Percentiles rank a stretch among this genome's conserved stretches.
Evolutionary conservation across 1,140 invertebrate species (phyloP).

Genomic region (Nomia melanderi): DNA sequence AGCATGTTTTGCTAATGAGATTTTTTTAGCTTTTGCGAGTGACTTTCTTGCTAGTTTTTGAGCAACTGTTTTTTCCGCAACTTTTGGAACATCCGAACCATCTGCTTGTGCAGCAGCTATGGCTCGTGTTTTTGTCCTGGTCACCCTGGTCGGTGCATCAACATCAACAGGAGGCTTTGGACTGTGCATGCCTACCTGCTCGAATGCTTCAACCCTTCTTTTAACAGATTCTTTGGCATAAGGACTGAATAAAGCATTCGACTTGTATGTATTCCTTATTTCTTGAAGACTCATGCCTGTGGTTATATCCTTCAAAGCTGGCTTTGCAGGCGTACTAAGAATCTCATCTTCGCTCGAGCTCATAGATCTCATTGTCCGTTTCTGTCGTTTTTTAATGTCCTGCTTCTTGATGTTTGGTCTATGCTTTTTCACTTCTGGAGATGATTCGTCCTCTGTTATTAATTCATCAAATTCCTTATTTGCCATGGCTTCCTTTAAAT

Average conservation of each 20-base stretch:
- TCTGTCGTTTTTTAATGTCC: conserved; percentile 27
- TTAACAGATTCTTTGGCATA: conserved; percentile 83
- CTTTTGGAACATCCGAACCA: conserved; percentile 13
- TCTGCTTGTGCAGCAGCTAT: conserved; percentile 64
- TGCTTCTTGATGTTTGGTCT: conserved; percentile 43
- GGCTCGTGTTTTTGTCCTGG: conserved; percentile 78
- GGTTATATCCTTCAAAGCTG: background rate
- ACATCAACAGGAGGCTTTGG: conserved; percentile 58
- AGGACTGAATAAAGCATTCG: conserved; percentile 79
- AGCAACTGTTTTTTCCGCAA: conserved; percentile 36
- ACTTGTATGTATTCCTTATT: conserved; percentile 68
- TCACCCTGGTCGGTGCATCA: conserved; percentile 67
- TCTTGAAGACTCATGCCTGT: background rate
- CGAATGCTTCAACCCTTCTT: conserved; percentile 84
- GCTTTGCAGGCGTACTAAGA: conserved; percentile 40
- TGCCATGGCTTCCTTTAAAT: conserved; percentile 32
- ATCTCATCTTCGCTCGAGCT: conserved; percentile 67
- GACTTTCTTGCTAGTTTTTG: conserved; percentile 74
- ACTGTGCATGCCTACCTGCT: conserved; percentile 76
- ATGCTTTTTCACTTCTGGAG: conserved; percentile 63
- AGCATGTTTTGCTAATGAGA: conserved; percentile 69
- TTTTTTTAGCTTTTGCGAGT: conserved; percentile 73
- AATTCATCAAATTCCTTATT: conserved; percentile 63
- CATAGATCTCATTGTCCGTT: conserved; percentile 32
- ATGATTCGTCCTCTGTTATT: conserved; percentile 78